Evolutionary conservation across 2,888 invertebrate genomes (phyloP), one percentile per base, ranked within the genome.

Genomic region (Osmoderma eremita): DNA sequence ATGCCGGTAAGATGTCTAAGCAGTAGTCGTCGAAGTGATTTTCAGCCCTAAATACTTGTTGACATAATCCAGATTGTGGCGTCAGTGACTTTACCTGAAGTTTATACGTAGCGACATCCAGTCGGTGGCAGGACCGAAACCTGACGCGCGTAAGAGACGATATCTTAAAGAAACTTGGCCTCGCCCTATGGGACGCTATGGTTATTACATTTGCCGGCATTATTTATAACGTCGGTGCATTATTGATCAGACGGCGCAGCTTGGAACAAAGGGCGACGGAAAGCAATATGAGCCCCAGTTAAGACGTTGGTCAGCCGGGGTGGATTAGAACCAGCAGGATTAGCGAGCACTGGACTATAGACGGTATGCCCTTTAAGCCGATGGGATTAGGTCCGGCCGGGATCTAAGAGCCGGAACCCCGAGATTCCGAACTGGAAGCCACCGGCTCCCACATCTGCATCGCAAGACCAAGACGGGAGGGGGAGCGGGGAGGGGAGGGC

Each of bases 271-370:
- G 81, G 81, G 75, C 80, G 30, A 8, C 81, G 81, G 80, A 81
- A 81, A 81, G 81, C 82, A 81, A 81, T 81, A 81, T 82, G 82
- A 82, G 79, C 81, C 80, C 78, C 77, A 82, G 82, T 82, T 82
- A 82, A 82, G 82, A 83, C 82, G 82, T 79, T 81, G 82, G 82
- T 82, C 82, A 82, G 82, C 80, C 79, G 77, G 79, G 78, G 79
- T 81, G 81, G 83, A 83, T 83, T 82, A 83, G 78, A 79, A 78
- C 80, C 78, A 77, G 79, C 79, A 80, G 82, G 82, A 82, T 82
- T 82, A 83, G 81, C 82, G 81, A 80, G 78, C 82, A 81, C 80
- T 81, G 82, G 82, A 83, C 82, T 82, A 80, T 80, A 79, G 79
- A 79, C 78, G 80, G 79, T 78, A 79, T 78, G 81, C 80, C 30